These are phyloP conservation scores for Vidua macroura DNA, from an alignment of 2,113 vertebrate species.

Conservation along the genomic window DNA sequence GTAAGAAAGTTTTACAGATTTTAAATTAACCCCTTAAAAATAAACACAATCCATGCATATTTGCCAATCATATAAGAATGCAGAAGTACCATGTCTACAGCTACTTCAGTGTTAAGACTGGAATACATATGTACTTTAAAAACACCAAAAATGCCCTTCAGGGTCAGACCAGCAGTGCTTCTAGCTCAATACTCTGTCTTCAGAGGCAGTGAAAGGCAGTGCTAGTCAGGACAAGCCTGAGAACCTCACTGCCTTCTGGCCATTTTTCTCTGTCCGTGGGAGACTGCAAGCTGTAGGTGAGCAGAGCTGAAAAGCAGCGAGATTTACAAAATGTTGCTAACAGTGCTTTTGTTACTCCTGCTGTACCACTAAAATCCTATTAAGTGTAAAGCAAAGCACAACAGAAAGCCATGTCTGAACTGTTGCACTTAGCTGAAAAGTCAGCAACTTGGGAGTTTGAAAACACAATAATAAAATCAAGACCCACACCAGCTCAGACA, in stretches of 20 bases:
- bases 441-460: not conserved
- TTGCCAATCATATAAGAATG: not conserved
- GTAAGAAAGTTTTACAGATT: not conserved
- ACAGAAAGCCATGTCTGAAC: not conserved
- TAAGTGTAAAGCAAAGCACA: not conserved
- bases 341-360: not conserved
- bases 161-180: not conserved
- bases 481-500: not conserved
- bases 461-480: not conserved
- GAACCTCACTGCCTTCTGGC: not conserved
- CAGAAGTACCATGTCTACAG: not conserved
- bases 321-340: not conserved
- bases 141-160: not conserved
- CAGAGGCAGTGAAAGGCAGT: not conserved
- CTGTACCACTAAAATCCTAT: not conserved
- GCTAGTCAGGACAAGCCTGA: not conserved
- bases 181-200: not conserved
- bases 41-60: not conserved
- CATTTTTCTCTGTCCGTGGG: not conserved
- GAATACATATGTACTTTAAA: not conserved
- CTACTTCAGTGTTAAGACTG: not conserved
- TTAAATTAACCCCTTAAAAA: conserved; percentile 24
- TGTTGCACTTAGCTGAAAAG: not conserved
- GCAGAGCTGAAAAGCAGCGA: not conserved
- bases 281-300: not conserved